These are phyloP conservation scores for Cyanoramphus novaezelandiae DNA, from an alignment of 2,113 vertebrate genomes.

Conservation along the genomic window DNA sequence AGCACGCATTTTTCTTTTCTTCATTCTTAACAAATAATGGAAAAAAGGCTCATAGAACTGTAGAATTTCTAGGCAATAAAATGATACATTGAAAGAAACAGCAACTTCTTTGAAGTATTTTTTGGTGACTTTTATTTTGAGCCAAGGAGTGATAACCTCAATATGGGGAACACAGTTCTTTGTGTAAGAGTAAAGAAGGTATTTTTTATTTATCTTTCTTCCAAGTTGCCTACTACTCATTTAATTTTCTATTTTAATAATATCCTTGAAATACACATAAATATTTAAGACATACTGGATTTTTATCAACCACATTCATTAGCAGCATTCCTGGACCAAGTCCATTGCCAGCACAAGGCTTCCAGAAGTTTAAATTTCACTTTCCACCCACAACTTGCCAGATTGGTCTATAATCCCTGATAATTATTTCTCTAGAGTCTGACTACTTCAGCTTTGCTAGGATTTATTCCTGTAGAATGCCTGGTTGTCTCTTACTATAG, in stretches of 20 bases:
- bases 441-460: neutral
- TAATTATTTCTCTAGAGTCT: conserved; percentile 39
- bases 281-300: neutral
- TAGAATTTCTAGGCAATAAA: neutral
- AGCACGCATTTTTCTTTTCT: neutral
- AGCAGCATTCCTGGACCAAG: neutral
- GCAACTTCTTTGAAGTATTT: neutral
- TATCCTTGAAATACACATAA: neutral
- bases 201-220: neutral
- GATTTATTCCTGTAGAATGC: conserved; percentile 1
- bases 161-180: neutral
- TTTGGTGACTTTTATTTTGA: neutral
- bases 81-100: neutral
- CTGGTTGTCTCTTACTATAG: neutral
- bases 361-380: conserved; percentile 22
- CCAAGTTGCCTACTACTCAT: neutral
- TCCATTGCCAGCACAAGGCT: neutral
- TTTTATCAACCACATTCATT: neutral
- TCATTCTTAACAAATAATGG: neutral
- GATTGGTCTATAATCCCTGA: neutral
- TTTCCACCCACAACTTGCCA: neutral
- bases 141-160: neutral
- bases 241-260: neutral
- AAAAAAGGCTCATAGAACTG: neutral
- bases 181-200: neutral